phyloP scores from a whole-genome alignment of 2,888 invertebrate genomes.

The Nysson spinosus region DNA sequence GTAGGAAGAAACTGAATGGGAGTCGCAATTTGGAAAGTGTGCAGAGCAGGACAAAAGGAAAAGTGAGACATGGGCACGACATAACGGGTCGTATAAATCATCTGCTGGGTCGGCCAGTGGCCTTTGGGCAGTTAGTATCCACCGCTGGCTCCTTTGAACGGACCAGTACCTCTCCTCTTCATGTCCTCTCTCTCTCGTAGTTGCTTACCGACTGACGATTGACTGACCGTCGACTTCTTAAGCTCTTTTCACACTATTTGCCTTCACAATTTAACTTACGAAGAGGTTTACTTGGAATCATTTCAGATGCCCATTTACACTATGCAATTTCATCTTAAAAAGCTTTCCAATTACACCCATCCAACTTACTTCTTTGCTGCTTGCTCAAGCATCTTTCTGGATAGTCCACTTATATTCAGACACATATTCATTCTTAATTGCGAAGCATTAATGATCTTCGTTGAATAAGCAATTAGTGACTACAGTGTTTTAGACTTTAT shows the following conservation, averaged over 20 bases:
- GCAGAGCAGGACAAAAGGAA: slow-evolving; percentile 60
- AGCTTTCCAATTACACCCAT: no score
- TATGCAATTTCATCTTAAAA: no score
- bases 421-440: no score
- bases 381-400: no score
- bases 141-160: slow-evolving; percentile 54
- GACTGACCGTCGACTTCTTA: slow-evolving; percentile 60
- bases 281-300: background rate
- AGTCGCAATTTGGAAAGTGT: slow-evolving; percentile 61
- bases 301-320: no score
- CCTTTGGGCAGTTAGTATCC: slow-evolving; percentile 64
- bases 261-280: background rate
- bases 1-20: slow-evolving; percentile 58
- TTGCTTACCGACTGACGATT: slow-evolving; percentile 51
- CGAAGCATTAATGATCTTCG: no score
- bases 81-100: slow-evolving; percentile 74
- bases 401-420: no score
- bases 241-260: slow-evolving; percentile 52
- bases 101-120: slow-evolving; percentile 69
- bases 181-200: slow-evolving; percentile 31
- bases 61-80: slow-evolving; percentile 62
- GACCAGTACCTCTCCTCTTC: slow-evolving; percentile 36
- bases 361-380: no score
- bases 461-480: no score
- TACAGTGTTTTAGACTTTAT: no score